Evolutionary conservation across 2,888 invertebrate species (phyloP), one percentile per base, ranked within the genome.

Genomic region (Sceliomorpha sp.): DNA sequence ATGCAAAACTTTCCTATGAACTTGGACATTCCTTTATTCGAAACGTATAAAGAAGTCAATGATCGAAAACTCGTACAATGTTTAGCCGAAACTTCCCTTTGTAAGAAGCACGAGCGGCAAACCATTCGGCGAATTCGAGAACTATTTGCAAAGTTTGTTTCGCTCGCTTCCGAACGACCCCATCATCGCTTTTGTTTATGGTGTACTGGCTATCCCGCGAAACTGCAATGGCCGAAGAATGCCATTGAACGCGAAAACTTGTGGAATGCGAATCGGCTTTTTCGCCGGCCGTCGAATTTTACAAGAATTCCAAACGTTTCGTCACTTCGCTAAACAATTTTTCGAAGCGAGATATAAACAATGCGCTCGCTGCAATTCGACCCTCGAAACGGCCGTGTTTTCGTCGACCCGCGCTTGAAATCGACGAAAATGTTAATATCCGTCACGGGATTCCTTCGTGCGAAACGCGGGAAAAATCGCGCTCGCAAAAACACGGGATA

Each of bases 271-370:
- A 12, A 42, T 42, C 39, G 26, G 53, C 34, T 42, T 53, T 42
- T 13, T 40, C 14, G 34, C 5, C 10, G 9, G 20, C 39, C 26
- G 32, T 36, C 39, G 39, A 51, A 51, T 51, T 51, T 51, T 29
- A 20, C 42, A 20, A 26, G 44, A 44, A 56, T 48, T 15, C 47
- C 13, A 47, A 47, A 58, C 37, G 47, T 59, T 36, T 17, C 36
- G 20, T 6, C 10, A 48, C 59, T 48, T 40, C 24, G 31, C 6
- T 37, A 27, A 56, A 48, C 47, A 24, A 58, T 58, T 58, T 58
- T 40, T 55, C 45, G 53, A 51, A 34, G 26, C 24, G 26, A 45
- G 13, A 44, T 47, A 34, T 48, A 63, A 69, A 69, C 55, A 68
- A 26, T 45, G 45, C 15, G 34, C 34, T 24, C 24, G 15, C 34